phyloP scores from a whole-genome alignment of 1,140 invertebrate species.

The Trichonephila clavipes region DNA sequence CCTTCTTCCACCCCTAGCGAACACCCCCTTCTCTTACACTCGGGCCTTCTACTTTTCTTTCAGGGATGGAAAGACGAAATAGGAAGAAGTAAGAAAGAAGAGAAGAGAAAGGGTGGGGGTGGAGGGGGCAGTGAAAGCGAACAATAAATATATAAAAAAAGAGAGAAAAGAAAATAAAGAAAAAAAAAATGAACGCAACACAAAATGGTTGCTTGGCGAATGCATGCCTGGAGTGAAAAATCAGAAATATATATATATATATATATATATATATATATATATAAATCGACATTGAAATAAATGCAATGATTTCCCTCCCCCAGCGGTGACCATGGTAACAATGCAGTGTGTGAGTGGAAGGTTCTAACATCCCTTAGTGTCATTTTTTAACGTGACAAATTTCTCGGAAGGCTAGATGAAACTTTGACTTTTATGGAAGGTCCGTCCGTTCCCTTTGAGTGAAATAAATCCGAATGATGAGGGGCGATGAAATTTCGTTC shows the following conservation, averaged over 20 bases:
- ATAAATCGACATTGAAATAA: constrained; percentile 70
- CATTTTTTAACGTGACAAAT: constrained; percentile 73
- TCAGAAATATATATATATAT: constrained; percentile 34
- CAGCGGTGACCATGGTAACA: constrained; percentile 70
- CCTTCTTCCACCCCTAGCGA: neutral
- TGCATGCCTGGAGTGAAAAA: constrained; percentile 72
- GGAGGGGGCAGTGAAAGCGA: neutral
- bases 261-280: constrained; percentile 22
- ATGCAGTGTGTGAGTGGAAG: constrained; percentile 55
- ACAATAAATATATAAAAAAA: constrained; percentile 31
- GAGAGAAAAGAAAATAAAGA: neutral
- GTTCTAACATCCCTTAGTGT: constrained; percentile 41
- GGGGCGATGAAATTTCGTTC: constrained; percentile 28
- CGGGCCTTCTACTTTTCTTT: constrained; percentile 65
- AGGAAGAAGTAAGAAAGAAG: constrained; percentile 6
- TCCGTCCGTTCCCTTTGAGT: constrained; percentile 46
- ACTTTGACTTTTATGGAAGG: constrained; percentile 50
- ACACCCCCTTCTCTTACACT: neutral
- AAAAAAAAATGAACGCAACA: constrained; percentile 46
- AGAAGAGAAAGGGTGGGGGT: neutral
- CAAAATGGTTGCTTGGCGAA: constrained; percentile 75
- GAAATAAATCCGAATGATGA: constrained; percentile 60
- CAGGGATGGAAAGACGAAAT: constrained; percentile 17
- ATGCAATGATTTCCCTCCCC: constrained; percentile 66
- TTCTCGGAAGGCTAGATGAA: constrained; percentile 51